Percentiles rank a stretch among this genome's conserved stretches.
Evolutionary conservation across 2,797 vertebrate genomes (phyloP).

Genomic region (Bradypus variegatus): DNA sequence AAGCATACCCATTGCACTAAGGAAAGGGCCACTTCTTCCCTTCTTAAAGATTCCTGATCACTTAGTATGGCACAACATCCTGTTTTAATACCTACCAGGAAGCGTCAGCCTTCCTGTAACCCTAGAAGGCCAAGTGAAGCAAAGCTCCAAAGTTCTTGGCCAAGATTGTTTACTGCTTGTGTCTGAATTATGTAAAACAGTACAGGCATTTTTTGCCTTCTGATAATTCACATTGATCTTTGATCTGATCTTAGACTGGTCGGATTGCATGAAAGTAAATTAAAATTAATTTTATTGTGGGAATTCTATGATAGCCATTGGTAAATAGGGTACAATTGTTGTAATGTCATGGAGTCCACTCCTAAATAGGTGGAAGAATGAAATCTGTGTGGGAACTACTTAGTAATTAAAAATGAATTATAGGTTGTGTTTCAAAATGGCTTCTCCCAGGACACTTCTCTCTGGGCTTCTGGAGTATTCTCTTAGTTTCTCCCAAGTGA

Average conservation of each 20-base stretch:
- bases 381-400: neutral
- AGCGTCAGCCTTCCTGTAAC: neutral
- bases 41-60: neutral
- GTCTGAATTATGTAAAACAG: neutral
- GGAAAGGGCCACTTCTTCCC: slow-evolving; percentile 3
- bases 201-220: neutral
- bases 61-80: neutral
- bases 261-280: slow-evolving; percentile 12
- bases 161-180: neutral
- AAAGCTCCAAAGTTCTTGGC: neutral
- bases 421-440: too few relatives aligned
- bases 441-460: too few relatives aligned
- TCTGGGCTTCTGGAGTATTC: too few relatives aligned
- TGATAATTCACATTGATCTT: neutral
- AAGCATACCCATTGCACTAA: neutral
- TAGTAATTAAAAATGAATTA: neutral
- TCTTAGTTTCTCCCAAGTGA: too few relatives aligned
- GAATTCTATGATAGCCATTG: slow-evolving; percentile 2
- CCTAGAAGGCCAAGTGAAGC: neutral
- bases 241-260: slow-evolving; percentile 6
- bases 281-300: slow-evolving; percentile 21
- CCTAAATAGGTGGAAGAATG: neutral
- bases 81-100: neutral
- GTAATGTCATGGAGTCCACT: neutral
- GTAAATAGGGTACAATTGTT: neutral